Evolutionary conservation across 1,140 invertebrate species (phyloP), one percentile per base, ranked within the genome.

Genomic region (Heliconius hermathena): DNA sequence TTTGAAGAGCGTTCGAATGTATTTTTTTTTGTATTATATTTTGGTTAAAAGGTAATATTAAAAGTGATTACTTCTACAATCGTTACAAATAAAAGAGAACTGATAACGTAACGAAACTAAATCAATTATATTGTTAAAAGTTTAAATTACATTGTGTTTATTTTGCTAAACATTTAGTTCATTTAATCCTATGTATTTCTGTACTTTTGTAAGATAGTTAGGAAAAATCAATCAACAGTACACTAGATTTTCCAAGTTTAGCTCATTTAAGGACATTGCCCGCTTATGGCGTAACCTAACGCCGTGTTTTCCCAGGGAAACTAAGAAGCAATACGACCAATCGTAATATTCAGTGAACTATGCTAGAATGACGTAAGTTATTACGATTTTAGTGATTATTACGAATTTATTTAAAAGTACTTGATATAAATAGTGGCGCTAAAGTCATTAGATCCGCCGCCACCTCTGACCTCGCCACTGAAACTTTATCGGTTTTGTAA

Each of bases 401-500:
- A 22, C 20, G n/a, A 57, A 2, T 22, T 57, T 13, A 66, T 9
- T 66, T 66, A 66, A 46, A 66, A 66, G n/a, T 16, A 16, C 26
- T 66, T 29, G 60, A 13, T 29, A 16, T 66, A 3, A 66, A 66
- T 13, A 66, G 22, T 66, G 22, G 60, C 3, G 60, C 74, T 76
- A 66, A 70, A 70, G 22, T 46, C 26, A 70, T 76, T 70, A 49
- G 74, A 76, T 71, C n/a, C 57, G 54, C 74, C 6, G 20, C 74
- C 22, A 76, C 74, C 60, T 66, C 41, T 76, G 74, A 76, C 74
- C 74, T 41, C 60, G 60, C 57, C 60, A 70, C 60, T 71, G 74
- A 76, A 76, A 71, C 74, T 41, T 71, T 76, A 70, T 76, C 74
- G 26, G 74, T 76, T 26, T 70, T 57, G 38, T 76, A 76, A 70